Conservation (phyloP, 2,113 vertebrate genomes). For the Rhabdornis inornatus region DNA sequence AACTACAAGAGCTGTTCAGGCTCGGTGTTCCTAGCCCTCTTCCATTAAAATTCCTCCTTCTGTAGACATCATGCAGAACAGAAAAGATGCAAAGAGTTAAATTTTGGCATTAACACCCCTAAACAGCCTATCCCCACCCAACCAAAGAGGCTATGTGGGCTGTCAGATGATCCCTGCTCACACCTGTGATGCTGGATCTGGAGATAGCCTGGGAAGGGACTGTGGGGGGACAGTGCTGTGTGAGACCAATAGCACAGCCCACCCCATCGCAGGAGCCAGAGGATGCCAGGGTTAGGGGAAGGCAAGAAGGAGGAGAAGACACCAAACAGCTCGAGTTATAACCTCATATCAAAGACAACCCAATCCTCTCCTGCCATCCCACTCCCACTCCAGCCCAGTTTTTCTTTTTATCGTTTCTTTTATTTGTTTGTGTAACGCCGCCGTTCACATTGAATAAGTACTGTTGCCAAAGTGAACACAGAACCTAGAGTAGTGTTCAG, state of each 20-base stretch:
- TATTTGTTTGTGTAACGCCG: not conserved
- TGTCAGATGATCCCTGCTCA: not conserved
- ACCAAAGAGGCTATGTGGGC: not conserved
- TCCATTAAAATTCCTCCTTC: not conserved
- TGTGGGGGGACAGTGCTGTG: rapidly evolving
- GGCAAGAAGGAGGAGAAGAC: not conserved
- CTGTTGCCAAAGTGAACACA: constrained; percentile 68
- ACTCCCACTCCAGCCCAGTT: not conserved
- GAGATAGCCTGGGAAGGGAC: not conserved
- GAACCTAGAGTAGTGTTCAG: constrained; percentile 57
- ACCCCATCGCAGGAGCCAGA: rapidly evolving
- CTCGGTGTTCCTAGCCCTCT: rapidly evolving
- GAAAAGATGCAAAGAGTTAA: not conserved
- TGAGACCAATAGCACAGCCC: not conserved
- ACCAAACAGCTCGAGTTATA: not conserved
- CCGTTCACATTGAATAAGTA: constrained; percentile 40
- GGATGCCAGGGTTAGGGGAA: not conserved
- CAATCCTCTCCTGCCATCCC: not conserved
- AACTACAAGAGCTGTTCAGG: not conserved
- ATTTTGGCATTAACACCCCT: not conserved
- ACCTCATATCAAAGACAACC: not conserved
- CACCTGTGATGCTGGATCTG: not conserved
- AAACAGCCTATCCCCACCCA: not conserved
- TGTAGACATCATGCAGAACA: not conserved
- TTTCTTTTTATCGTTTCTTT: not conserved